Evolutionary conservation across 2,888 invertebrate species (phyloP).

Genomic region (Aleiodes testaceus): DNA sequence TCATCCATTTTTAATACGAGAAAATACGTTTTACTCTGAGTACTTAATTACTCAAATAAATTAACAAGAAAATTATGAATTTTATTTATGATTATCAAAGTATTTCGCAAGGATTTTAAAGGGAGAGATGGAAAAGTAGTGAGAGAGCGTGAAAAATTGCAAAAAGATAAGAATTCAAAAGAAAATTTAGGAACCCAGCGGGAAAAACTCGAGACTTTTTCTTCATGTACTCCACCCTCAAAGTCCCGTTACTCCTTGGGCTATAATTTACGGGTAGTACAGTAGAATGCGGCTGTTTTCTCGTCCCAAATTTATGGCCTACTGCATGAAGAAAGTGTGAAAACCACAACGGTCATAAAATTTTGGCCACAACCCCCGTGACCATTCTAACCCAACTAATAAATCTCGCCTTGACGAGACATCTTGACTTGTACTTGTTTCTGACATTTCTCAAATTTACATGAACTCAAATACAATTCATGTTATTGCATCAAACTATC

Average conservation of each 20-base stretch:
- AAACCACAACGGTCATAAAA: conserved; percentile 60
- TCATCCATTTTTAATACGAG: not conserved
- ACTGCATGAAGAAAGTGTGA: conserved; percentile 53
- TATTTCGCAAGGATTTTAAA: too few relatives aligned
- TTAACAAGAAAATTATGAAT: too few relatives aligned
- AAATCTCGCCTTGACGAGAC: conserved; percentile 12
- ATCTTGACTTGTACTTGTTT: conserved; percentile 9
- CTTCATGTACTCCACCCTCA: conserved; percentile 26
- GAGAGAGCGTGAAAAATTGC: not conserved
- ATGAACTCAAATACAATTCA: too few relatives aligned
- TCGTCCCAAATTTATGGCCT: conserved; percentile 55
- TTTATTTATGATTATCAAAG: too few relatives aligned
- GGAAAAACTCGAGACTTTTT: conserved; percentile 36
- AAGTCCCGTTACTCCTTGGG: conserved; percentile 26
- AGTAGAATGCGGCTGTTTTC: conserved; percentile 34
- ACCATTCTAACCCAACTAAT: conserved; percentile 40
- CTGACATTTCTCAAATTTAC: too few relatives aligned
- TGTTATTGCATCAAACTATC: too few relatives aligned
- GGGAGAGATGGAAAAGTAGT: not conserved
- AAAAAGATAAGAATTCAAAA: not conserved
- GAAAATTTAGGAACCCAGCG: conserved; percentile 19
- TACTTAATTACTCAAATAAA: too few relatives aligned
- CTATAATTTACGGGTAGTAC: conserved; percentile 49
- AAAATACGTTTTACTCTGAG: not conserved
- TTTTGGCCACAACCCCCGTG: conserved; percentile 52